Evolutionary conservation across 2,797 vertebrate genomes (phyloP).

Genomic region (Pterois miles): DNA sequence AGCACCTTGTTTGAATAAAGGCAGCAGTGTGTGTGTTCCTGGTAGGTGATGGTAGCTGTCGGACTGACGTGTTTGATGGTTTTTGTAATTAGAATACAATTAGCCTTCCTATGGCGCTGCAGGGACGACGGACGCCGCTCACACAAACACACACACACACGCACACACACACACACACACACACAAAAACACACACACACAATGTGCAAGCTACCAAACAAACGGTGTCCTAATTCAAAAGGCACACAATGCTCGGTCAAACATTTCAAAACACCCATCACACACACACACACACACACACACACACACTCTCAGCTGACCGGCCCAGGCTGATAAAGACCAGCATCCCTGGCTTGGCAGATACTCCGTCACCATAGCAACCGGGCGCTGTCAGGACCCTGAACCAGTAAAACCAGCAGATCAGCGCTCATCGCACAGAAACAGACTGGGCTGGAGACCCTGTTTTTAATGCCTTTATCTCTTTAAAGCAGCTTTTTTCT

Average conservation of each 20-base stretch:
- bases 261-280: constrained; percentile 42
- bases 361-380: constrained; percentile 64
- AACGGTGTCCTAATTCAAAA: constrained; percentile 42
- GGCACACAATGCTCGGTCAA: constrained; percentile 43
- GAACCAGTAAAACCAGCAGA: constrained; percentile 54
- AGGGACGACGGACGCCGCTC: constrained; percentile 23
- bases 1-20: constrained; percentile 3
- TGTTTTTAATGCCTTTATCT: constrained; percentile 7
- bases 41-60: constrained; percentile 53
- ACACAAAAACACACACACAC: constrained; percentile 15
- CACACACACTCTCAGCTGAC: constrained; percentile 38
- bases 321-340: constrained; percentile 70
- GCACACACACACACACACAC: constrained; percentile 24
- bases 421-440: neutral
- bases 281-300: constrained; percentile 30
- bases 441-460: neutral
- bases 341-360: constrained; percentile 48
- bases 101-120: constrained; percentile 63
- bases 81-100: constrained; percentile 77
- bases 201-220: constrained; percentile 43
- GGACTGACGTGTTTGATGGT: constrained; percentile 57
- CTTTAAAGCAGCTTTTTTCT: neutral
- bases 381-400: constrained; percentile 30
- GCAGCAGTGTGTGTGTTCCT: constrained; percentile 40
- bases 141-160: constrained; percentile 12